These are phyloP conservation scores for Ataeniobius toweri DNA, from an alignment of 2,797 vertebrate species.

Conservation along the genomic window DNA sequence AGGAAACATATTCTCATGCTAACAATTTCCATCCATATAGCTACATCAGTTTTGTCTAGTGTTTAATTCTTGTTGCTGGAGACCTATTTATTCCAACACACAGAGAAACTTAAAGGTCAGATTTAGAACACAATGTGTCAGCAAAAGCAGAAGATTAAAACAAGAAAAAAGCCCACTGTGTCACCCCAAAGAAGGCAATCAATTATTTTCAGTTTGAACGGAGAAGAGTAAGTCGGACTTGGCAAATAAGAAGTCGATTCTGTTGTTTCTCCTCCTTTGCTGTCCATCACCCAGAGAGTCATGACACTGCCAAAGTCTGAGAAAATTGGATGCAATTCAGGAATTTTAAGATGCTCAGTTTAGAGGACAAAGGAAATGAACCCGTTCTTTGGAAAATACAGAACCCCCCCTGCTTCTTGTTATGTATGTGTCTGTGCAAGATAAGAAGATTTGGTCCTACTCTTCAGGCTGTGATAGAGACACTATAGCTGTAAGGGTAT, in stretches of 20 bases:
- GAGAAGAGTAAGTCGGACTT: slow-evolving; percentile 56
- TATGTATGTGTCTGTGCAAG: slow-evolving; percentile 44
- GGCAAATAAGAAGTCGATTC: neutral
- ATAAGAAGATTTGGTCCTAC: slow-evolving; percentile 61
- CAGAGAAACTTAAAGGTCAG: slow-evolving; percentile 3
- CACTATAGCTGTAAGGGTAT: slow-evolving; percentile 32
- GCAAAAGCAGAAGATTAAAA: slow-evolving; percentile 40
- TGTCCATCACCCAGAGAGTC: slow-evolving; percentile 51
- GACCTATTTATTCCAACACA: neutral
- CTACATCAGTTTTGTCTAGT: neutral
- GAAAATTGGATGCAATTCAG: slow-evolving; percentile 65
- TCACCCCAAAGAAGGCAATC: slow-evolving; percentile 50
- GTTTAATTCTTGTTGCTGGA: neutral
- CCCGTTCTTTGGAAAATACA: slow-evolving; percentile 53
- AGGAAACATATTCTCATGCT: no score
- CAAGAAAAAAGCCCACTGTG: slow-evolving; percentile 15
- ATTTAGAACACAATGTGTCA: slow-evolving; percentile 45
- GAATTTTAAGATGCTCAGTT: slow-evolving; percentile 65
- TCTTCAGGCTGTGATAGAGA: slow-evolving; percentile 53
- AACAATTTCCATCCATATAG: no score
- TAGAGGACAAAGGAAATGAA: slow-evolving; percentile 52
- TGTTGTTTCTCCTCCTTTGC: neutral
- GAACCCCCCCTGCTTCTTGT: slow-evolving; percentile 16
- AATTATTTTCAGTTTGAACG: slow-evolving; percentile 66
- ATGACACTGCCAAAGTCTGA: slow-evolving; percentile 53